phyloP scores from a whole-genome alignment of 2,113 vertebrate species.

The Micromys minutus region DNA sequence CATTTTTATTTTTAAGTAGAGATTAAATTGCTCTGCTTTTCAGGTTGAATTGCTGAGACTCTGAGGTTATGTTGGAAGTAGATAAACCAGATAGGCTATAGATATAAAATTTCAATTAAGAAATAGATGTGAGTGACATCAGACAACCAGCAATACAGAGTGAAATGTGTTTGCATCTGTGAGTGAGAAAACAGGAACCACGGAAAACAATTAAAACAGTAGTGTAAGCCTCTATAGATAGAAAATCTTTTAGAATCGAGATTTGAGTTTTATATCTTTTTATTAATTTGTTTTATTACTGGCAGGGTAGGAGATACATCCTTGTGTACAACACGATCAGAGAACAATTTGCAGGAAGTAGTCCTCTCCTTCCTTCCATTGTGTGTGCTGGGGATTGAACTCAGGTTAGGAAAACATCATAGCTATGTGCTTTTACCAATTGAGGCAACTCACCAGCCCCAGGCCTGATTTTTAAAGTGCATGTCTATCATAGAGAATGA shows the following conservation, averaged over 20 bases:
- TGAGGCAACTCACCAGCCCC: not conserved
- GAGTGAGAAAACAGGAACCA: not conserved
- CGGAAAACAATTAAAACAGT: not conserved
- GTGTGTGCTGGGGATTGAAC: not conserved
- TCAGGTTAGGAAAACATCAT: not conserved
- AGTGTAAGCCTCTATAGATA: not conserved
- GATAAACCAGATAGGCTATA: not conserved
- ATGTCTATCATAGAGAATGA: not conserved
- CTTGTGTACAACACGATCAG: not conserved
- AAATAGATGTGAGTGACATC: not conserved
- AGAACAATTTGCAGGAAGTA: not conserved
- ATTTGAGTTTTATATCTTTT: not conserved
- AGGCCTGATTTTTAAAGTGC: not conserved
- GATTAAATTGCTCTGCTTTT: not conserved
- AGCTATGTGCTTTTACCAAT: not conserved
- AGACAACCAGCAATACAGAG: not conserved
- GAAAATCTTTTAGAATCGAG: not conserved
- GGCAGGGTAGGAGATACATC: not conserved
- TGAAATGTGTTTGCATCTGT: not conserved
- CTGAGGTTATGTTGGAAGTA: not conserved
- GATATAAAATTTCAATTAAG: not conserved
- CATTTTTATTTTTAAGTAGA: not conserved
- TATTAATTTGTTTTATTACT: not conserved
- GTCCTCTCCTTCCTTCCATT: not conserved
- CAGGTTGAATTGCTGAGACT: not conserved